These are phyloP conservation scores for Plutella xylostella DNA, from an alignment of 2,888 invertebrate genomes.

Conservation along the genomic window DNA sequence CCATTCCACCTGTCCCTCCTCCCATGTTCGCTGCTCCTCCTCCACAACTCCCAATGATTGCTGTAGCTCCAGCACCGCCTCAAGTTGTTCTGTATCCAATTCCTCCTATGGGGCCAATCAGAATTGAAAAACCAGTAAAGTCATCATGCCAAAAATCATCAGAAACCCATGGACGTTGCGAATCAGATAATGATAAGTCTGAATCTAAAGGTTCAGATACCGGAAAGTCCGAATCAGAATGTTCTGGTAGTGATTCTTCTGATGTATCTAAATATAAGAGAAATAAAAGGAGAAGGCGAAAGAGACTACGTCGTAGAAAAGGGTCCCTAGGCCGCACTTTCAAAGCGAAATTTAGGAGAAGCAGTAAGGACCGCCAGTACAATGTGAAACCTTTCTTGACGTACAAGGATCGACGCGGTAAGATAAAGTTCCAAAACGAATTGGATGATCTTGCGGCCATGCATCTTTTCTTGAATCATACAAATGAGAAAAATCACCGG, in stretches of 20 bases:
- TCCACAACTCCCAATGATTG: not conserved
- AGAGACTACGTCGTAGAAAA: not conserved
- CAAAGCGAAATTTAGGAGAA: not conserved
- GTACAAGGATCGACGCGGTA: slow-evolving; percentile 25
- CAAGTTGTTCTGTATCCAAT: too few species aligned
- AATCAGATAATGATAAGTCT: too few species aligned
- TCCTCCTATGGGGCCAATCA: too few species aligned
- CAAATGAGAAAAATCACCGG: not conserved
- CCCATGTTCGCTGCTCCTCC: not conserved
- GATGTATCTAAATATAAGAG: not conserved
- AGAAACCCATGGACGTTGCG: too few species aligned
- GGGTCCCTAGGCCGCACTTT: not conserved
- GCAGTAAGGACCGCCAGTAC: not conserved
- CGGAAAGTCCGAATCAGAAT: too few species aligned
- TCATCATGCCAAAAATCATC: too few species aligned
- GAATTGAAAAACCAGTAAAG: too few species aligned
- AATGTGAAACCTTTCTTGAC: slow-evolving; percentile 23
- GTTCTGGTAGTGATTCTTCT: not conserved
- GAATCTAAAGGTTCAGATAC: not conserved
- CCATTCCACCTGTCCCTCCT: slow-evolving; percentile 19
- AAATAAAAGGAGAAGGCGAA: not conserved
- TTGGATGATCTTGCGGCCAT: too few species aligned
- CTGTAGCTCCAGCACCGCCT: too few species aligned
- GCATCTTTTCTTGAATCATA: slow-evolving; percentile 22
- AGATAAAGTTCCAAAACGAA: slow-evolving; percentile 38